Evolutionary conservation across 92 coral and sea anemone species (phyloP).

Genomic region (Zoanthus sansibaricus): DNA sequence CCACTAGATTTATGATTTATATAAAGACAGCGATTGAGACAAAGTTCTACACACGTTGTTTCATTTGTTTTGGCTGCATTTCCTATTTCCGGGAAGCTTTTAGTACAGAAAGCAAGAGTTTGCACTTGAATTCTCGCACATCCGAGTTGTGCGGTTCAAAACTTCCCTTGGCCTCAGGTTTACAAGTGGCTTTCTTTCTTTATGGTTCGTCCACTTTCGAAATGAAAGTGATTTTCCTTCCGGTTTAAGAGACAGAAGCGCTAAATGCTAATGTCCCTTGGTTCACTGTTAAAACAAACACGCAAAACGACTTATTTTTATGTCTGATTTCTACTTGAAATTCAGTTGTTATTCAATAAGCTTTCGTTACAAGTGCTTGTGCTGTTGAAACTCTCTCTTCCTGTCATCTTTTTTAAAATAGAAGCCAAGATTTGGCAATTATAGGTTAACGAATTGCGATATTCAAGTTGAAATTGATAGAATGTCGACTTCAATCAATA

Average conservation of each 20-base stretch:
- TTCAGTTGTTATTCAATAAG: not conserved
- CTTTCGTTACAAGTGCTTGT: not conserved
- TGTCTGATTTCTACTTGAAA: not conserved
- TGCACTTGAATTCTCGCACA: not conserved
- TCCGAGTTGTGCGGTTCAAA: not conserved
- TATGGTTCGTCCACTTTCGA: not conserved
- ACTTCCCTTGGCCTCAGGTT: not conserved
- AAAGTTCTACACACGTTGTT: not conserved
- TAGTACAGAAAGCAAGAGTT: not conserved
- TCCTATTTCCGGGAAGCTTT: conserved; percentile 37
- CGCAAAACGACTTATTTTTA: conserved; percentile 15
- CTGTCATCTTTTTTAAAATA: not conserved
- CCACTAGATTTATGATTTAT: not conserved
- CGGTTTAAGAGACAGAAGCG: conserved; percentile 12
- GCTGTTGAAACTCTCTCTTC: not conserved
- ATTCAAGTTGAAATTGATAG: too few species aligned
- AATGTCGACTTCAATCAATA: too few species aligned
- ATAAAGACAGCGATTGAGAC: not conserved
- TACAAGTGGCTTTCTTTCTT: conserved; percentile 2
- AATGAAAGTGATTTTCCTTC: not conserved
- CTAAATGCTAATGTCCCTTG: not conserved
- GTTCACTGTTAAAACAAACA: not conserved
- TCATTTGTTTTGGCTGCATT: conserved; percentile 50
- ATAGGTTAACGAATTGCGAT: not conserved
- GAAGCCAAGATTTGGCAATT: not conserved